Base-by-base conservation (phyloP, 2,888 invertebrate species). In the Erynnis tages region DNA sequence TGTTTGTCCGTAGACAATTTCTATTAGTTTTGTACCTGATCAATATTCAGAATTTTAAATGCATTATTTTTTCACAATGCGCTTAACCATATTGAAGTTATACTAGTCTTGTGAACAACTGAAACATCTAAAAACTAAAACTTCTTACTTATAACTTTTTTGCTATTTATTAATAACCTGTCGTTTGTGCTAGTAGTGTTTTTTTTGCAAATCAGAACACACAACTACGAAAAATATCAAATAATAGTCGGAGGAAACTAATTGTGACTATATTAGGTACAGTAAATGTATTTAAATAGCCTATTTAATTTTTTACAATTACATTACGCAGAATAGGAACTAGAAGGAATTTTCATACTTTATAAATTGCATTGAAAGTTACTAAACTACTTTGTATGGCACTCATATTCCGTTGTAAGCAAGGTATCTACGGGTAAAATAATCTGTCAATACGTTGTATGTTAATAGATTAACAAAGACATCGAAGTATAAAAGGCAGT, bases 401-500 rank as follows among this genome's bases (percentile, higher is more conserved):
- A 35, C 50, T 29, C n/a, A 13, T 37, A 29, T 38, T 47, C 29
- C 27, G 29, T 29, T 13, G n/a, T 34, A 53, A 45, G 52, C 45
- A 45, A 45, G 44, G 44, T 52, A 52, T 52, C 44, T 52, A 45
- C 21, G 19, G 8, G 16, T 23, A 17, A 48, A 48, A 40, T 8
- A 14, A 41, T 32, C 34, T 21, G 23, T 27, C n/a, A 21, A 2
- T 30, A 23, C 10, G 3, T 49, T 53, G 2, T 11, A 54, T 34
- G 37, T 23, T 50, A 48, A 49, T 46, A 54, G 43, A n/a, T n/a
- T 23, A 19, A 43, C 30, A 32, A 43, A 56, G 35, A 66, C 60
- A 62, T 71, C 56, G 65, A 74, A 78, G 73, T 77, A 73, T 69
- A 75, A 76, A 79, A 77, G 67, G 69, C 67, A 45, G 60, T 62